Evolutionary conservation across 1,140 invertebrate species (phyloP), one percentile per base, ranked within the genome.

Genomic region (Latrodectus geometricus): DNA sequence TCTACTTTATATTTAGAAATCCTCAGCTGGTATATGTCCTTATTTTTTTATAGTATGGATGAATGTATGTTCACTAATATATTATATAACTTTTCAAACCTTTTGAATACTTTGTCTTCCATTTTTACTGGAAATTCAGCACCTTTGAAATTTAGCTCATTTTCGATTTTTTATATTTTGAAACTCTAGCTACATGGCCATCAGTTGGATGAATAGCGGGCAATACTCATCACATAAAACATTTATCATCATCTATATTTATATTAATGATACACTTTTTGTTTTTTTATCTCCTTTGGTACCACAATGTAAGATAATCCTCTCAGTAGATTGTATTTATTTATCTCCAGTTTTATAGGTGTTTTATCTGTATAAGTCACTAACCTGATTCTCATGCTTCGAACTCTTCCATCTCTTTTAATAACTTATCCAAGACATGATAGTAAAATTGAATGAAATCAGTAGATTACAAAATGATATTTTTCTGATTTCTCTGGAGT

Each of bases 141-240:
- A 11, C 68, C 65, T 61, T 21, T 70, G 11, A 81, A 61, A n/a
- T 68, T 77, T 50, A 84, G 49, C 21, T 84, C 54, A 8, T 50
- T 35, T 75, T 84, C n/a, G n/a, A n/a, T 56, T 54, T 75, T 50
- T 8, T 56, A 9, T 52, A 70, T 84, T 75, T 54, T 84, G 50
- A 20, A 15, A 61, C 7, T 75, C 48, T 35, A 69, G n/a, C 20
- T 73, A 8, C 4, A n/a, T n/a, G 17, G 20, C 4, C 15, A 4
- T 66, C 8, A 54, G 17, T 35, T 21, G 86, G 78, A 50, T 87
- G 69, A 2, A 87, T 20, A 17, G 76, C n/a, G 14, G 66, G 12
- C 17, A 87, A 49, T 48, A 87, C 68, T 21, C 68, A 65, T 74
- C 81, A 88, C 78, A 66, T 78, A 35, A 88, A 88, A 56, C 87